Base-by-base conservation (phyloP, 2,888 invertebrate genomes). In the Lottia scabra region DNA sequence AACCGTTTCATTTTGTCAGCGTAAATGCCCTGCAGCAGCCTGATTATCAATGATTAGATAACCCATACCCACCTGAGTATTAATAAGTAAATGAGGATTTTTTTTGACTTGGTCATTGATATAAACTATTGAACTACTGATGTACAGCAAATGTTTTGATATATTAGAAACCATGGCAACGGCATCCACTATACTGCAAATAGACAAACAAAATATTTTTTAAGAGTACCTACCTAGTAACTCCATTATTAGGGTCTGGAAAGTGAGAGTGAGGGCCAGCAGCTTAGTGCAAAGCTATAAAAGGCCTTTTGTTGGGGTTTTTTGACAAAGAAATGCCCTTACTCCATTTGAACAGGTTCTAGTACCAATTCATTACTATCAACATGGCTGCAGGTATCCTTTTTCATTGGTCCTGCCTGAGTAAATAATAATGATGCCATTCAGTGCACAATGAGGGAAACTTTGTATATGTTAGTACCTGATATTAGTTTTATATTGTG, bases 101-200 rank as follows among this genome's bases (percentile, higher is more conserved):
- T 75, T 79, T 63, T 83, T 82, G 13, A 90, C 78, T 75, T 90
- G 89, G 64, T 87, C 87, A 26, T 84, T 78, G 27, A 90, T 79
- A 76, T 88, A 90, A 0, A 84, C 86, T 12, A 90, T 78, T 13
- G 89, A 88, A 48, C 86, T 88, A 62, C 83, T 81, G 68, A 90
- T 88, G 82, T 88, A 90, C 44, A 84, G 83, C 5, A 87, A 80
- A 77, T 91, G 91, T 71, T 85, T 87, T 43, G 87, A 85, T 65
- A 90, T 85, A 76, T 90, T 90, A 45, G 85, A 85, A 63, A 90
- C 79, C 79, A 90, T 86, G 2, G 88, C 87, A n/a, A 87, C 84
- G 43, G 89, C 87, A 78, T 90, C 90, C 5, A 88, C 85, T 83
- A 89, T 89, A 43, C 90, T 90, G 77, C 43, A 76, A 78, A 68